These are phyloP conservation scores for Hylomyscus alleni DNA, from an alignment of 2,797 vertebrate species.

Conservation along the genomic window DNA sequence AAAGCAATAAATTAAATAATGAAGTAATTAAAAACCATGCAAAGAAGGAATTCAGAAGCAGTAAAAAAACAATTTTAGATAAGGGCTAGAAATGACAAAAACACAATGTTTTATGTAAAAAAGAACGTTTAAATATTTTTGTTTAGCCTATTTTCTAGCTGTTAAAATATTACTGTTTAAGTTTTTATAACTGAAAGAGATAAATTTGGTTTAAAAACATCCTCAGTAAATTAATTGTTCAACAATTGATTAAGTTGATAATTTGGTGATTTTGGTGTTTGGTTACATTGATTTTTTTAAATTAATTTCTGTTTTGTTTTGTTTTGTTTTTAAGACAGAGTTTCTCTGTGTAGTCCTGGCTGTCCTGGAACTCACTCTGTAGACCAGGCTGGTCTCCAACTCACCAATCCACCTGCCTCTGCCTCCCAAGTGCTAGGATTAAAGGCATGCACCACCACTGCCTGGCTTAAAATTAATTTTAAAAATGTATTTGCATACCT, in stretches of 20 bases:
- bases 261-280: not conserved
- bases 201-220: constrained; percentile 43
- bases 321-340: too few relatives aligned
- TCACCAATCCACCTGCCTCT: too few relatives aligned
- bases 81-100: constrained; percentile 56
- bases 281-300: not conserved
- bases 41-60: constrained; percentile 59
- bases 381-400: too few relatives aligned
- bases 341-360: too few relatives aligned
- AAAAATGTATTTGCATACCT: not conserved
- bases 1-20: constrained; percentile 56
- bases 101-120: constrained; percentile 22
- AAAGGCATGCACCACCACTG: too few relatives aligned
- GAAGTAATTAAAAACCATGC: constrained; percentile 5
- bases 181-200: not conserved
- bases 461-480: not conserved
- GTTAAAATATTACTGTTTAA: constrained; percentile 14
- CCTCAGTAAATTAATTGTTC: not conserved
- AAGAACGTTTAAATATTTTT: constrained; percentile 5
- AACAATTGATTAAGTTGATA: not conserved
- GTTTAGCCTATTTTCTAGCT: not conserved
- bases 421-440: too few relatives aligned
- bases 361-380: too few relatives aligned
- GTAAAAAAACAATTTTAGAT: constrained; percentile 19
- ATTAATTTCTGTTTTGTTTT: too few relatives aligned